Conservation (phyloP, 2,113 vertebrate genomes). For the Toxostoma redivivum region DNA sequence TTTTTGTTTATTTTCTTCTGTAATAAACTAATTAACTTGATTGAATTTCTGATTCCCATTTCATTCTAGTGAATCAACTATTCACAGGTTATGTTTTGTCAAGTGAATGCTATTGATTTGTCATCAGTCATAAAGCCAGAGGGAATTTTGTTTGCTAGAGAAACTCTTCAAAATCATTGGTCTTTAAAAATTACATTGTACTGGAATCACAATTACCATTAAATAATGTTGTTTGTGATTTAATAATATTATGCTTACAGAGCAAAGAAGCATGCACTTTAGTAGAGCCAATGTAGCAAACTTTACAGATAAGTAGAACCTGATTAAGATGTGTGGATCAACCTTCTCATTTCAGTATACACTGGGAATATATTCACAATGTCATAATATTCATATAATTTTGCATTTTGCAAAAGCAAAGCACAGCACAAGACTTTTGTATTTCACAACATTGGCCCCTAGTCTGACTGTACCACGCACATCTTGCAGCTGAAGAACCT, state of each 20-base stretch:
- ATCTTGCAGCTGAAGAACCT: background rate
- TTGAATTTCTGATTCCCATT: background rate
- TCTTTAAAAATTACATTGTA: background rate
- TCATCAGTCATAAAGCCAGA: background rate
- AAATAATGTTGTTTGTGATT: background rate
- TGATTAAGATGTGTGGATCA: background rate
- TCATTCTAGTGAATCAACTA: background rate
- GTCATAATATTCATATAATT: background rate
- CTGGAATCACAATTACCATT: background rate
- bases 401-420: background rate
- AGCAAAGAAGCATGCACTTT: background rate
- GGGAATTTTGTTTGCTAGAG: background rate
- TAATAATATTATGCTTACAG: fast-evolving
- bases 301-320: fast-evolving
- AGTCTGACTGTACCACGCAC: background rate
- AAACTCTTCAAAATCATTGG: background rate
- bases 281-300: background rate
- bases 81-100: background rate
- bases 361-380: background rate
- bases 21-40: background rate
- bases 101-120: background rate
- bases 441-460: background rate
- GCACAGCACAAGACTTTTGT: background rate
- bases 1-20: background rate
- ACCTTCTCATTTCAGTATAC: background rate